Evolutionary conservation across 2,113 vertebrate genomes (phyloP).

Genomic region (Callorhinus ursinus): DNA sequence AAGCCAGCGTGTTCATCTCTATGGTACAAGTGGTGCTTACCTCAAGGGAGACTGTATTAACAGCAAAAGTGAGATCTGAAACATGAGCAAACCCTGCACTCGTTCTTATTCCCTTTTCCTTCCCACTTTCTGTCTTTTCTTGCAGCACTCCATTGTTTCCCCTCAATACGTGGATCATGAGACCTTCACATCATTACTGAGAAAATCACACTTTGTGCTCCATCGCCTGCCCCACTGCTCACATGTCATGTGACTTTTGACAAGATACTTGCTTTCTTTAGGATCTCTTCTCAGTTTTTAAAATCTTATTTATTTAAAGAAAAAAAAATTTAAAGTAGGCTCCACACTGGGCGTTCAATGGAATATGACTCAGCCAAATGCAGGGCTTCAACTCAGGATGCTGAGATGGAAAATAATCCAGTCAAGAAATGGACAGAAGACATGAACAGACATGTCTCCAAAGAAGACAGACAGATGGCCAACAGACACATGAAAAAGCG

Average conservation of each 20-base stretch:
- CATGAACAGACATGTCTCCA: too few relatives aligned
- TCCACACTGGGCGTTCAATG: not conserved
- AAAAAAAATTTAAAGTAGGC: not conserved
- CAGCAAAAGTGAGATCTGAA: not conserved
- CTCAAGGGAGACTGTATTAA: not conserved
- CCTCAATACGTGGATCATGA: not conserved
- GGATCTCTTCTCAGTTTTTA: not conserved
- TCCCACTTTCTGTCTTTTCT: not conserved
- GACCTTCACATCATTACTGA: not conserved
- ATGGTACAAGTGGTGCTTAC: rapidly evolving
- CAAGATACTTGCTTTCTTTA: not conserved
- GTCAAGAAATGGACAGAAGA: too few relatives aligned
- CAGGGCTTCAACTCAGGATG: not conserved
- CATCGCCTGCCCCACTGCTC: rapidly evolving
- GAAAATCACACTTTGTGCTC: not conserved
- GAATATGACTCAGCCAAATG: not conserved
- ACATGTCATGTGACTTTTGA: not conserved
- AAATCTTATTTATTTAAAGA: not conserved
- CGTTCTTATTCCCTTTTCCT: not conserved
- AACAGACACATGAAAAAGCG: too few relatives aligned
- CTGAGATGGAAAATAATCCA: not conserved
- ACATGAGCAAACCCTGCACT: too few relatives aligned
- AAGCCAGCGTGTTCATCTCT: not conserved
- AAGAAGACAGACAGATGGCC: too few relatives aligned
- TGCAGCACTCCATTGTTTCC: not conserved